These are phyloP conservation scores for Mellilla xanthometata DNA, from an alignment of 2,888 invertebrate species.

Conservation along the genomic window DNA sequence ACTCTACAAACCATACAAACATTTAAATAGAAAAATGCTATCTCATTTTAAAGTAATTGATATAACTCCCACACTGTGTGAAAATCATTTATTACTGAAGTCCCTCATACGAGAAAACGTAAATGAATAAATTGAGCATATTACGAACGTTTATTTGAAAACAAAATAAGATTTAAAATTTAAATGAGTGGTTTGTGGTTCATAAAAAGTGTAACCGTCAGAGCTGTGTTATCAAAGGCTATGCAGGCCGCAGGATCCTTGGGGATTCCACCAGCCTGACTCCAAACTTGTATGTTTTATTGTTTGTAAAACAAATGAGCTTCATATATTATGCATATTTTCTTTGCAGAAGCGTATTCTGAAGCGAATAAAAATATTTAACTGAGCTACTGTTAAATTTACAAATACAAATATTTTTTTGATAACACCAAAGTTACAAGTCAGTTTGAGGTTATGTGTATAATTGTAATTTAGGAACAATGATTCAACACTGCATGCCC, in stretches of 20 bases:
- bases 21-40: too few relatives aligned
- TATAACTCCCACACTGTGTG: conserved; percentile 22
- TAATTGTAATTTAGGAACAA: too few relatives aligned
- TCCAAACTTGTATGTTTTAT: conserved; percentile 52
- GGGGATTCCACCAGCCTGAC: conserved; percentile 48
- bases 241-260: conserved; percentile 51
- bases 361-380: too few relatives aligned
- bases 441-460: too few relatives aligned
- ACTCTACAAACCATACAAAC: too few relatives aligned
- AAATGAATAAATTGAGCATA: conserved; percentile 42
- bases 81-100: conserved; percentile 31
- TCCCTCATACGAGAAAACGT: conserved; percentile 37
- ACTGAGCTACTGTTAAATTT: too few relatives aligned
- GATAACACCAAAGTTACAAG: too few relatives aligned
- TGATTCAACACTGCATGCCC: too few relatives aligned
- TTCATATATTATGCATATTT: conserved; percentile 11
- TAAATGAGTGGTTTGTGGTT: conserved; percentile 48
- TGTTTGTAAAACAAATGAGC: conserved; percentile 21
- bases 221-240: conserved; percentile 54
- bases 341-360: conserved; percentile 5
- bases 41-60: conserved; percentile 34
- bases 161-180: conserved; percentile 53
- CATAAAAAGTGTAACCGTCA: conserved; percentile 47
- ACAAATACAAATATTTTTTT: too few relatives aligned
- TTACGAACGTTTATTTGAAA: conserved; percentile 42